Conservation (phyloP, 2,113 vertebrate species). For the Shinisaurus crocodilurus region DNA sequence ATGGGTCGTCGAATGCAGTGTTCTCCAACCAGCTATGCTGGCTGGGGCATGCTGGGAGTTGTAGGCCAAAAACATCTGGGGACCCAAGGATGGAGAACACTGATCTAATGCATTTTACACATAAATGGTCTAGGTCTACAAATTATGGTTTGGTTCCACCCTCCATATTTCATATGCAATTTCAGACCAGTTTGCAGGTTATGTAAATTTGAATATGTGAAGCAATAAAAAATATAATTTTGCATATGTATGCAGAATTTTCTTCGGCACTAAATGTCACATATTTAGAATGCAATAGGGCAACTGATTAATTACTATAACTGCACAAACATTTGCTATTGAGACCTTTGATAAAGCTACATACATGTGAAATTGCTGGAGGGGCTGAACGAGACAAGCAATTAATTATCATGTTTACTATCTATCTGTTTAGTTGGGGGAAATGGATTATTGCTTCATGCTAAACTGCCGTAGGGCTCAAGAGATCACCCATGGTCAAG, state of each 20-base stretch:
- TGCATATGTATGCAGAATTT: conserved; percentile 30
- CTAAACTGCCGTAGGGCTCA: neutral
- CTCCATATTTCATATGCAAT: neutral
- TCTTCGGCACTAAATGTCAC: conserved; percentile 18
- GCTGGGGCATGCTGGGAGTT: too few relatives aligned
- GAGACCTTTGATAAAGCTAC: neutral
- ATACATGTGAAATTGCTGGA: neutral
- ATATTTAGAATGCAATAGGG: neutral
- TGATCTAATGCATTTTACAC: neutral
- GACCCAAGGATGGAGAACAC: too few relatives aligned
- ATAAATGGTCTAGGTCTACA: neutral
- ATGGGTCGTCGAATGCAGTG: too few relatives aligned
- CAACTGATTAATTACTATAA: neutral
- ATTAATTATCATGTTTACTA: neutral
- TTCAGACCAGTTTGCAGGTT: neutral
- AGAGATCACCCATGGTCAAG: neutral
- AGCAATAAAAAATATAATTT: neutral
- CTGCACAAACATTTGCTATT: neutral
- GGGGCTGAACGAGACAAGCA: neutral
- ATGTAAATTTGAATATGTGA: neutral
- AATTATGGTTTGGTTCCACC: neutral
- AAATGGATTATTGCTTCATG: neutral
- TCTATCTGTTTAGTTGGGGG: neutral
- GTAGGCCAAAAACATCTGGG: too few relatives aligned
- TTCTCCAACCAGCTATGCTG: too few relatives aligned